Conservation (phyloP, 2,888 invertebrate species). For the Latrodectus hesperus region DNA sequence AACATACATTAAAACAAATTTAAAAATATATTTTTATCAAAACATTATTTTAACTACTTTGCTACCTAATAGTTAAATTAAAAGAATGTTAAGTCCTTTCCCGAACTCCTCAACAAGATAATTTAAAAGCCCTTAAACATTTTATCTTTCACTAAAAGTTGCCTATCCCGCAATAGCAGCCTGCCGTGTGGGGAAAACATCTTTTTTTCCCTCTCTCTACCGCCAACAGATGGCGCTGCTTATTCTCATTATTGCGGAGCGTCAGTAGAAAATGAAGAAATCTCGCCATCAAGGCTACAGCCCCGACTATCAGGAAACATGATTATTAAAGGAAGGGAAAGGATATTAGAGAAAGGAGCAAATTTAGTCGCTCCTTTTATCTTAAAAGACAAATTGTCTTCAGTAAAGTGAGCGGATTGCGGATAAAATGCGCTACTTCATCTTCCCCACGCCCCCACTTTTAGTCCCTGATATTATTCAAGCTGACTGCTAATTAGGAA, state of each 20-base stretch:
- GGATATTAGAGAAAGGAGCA: slow-evolving; percentile 56
- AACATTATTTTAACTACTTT: no score
- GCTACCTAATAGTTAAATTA: no score
- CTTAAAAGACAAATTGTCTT: slow-evolving; percentile 60
- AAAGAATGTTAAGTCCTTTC: no score
- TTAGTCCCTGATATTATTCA: slow-evolving; percentile 49
- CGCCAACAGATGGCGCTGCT: slow-evolving; percentile 51
- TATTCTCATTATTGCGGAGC: slow-evolving; percentile 13
- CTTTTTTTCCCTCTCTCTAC: not conserved
- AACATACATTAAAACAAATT: no score
- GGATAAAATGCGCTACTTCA: slow-evolving; percentile 66
- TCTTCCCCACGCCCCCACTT: slow-evolving; percentile 30
- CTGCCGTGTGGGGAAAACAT: not conserved
- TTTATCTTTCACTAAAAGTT: not conserved
- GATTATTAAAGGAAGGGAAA: slow-evolving; percentile 64
- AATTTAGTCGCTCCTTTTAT: slow-evolving; percentile 52
- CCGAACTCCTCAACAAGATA: not conserved
- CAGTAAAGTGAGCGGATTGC: slow-evolving; percentile 61
- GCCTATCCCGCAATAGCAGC: not conserved
- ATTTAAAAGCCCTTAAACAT: not conserved
- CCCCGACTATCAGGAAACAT: slow-evolving; percentile 62
- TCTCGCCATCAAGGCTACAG: slow-evolving; percentile 38
- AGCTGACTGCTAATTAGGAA: slow-evolving; percentile 64
- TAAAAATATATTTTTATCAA: no score
- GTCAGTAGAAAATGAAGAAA: slow-evolving; percentile 36